Conservation (phyloP, 2,888 invertebrate genomes). For the Mythimna albipuncta region DNA sequence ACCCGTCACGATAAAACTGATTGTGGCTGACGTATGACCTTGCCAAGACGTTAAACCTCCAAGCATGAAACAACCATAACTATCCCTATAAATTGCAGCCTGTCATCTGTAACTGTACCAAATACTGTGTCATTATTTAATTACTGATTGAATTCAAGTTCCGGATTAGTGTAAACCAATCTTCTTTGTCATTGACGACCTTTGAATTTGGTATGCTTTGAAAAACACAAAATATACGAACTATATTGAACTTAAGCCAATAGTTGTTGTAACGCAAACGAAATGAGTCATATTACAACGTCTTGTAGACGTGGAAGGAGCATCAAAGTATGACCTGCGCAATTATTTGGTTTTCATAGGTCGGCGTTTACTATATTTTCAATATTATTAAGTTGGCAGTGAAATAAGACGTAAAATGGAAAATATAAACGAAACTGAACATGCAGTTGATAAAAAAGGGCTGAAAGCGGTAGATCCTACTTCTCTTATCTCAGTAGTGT, state of each 20-base stretch:
- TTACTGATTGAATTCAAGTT: constrained; percentile 30
- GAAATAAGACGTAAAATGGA: neutral
- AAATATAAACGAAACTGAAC: neutral
- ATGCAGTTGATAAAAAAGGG: neutral
- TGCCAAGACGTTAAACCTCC: constrained; percentile 41
- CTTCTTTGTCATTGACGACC: constrained; percentile 12
- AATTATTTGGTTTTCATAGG: constrained; percentile 11
- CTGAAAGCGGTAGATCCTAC: constrained; percentile 9
- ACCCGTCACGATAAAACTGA: constrained; percentile 73
- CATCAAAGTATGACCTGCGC: constrained; percentile 6
- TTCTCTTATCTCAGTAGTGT: constrained; percentile 33
- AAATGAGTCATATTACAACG: neutral
- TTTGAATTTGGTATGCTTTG: constrained; percentile 14
- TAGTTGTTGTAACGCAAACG: neutral
- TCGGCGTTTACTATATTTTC: constrained; percentile 7
- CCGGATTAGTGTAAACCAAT: constrained; percentile 22
- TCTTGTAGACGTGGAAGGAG: neutral
- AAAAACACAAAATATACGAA: neutral
- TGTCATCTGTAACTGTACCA: constrained; percentile 38
- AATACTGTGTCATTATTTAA: constrained; percentile 29
- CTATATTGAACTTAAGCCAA: neutral
- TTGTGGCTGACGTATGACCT: constrained; percentile 72
- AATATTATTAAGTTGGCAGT: neutral
- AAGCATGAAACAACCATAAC: constrained; percentile 26
- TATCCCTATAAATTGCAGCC: constrained; percentile 29